Evolutionary conservation across 2,797 vertebrate species (phyloP), one percentile per base, ranked within the genome.

Genomic region (Sardinella longiceps): DNA sequence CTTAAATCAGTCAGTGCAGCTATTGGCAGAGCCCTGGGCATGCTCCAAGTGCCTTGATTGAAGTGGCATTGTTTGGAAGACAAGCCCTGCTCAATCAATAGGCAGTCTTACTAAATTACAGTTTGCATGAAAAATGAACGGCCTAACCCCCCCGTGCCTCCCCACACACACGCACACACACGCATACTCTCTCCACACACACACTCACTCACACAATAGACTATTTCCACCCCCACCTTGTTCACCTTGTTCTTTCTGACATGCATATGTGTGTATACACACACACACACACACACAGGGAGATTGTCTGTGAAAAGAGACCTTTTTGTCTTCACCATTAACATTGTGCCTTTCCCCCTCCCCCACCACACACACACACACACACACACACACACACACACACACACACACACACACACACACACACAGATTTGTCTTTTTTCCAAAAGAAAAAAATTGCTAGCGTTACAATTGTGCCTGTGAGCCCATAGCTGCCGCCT

Each of bases 1-100:
- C 95, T 97, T 96, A 95, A 97, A 95, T 97, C 97, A 97, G 94
- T 96, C 95, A 93, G 92, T 96, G 95, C 94, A 95, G 95, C 94
- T 96, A 96, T 96, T 91, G 91, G 95, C 95, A 95, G 93, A 93
- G 92, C 91, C 88, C 91, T 94, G 93, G 92, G 93, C 91, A 90
- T 89, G 90, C 91, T 94, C 91, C 93, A 92, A 92, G 92, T 90
- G 91, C 83, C 92, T 94, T 96, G 95, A 95, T 96, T 95, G 93
- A 96, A 96, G 94, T 96, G 90, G 89, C 93, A 94, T 96, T 95
- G 91, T 94, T 97, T 96, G 92, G 96, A 94, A 95, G 96, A 97
- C 94, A 93, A 95, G 92, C 92, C 93, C 92, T 89, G 90, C 92
- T 95, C 94, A 91, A 94, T 95, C 93, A 95, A 94, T 94, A 94